Base-by-base conservation (phyloP, 2,888 invertebrate genomes). In the Leptothorax acervorum region DNA sequence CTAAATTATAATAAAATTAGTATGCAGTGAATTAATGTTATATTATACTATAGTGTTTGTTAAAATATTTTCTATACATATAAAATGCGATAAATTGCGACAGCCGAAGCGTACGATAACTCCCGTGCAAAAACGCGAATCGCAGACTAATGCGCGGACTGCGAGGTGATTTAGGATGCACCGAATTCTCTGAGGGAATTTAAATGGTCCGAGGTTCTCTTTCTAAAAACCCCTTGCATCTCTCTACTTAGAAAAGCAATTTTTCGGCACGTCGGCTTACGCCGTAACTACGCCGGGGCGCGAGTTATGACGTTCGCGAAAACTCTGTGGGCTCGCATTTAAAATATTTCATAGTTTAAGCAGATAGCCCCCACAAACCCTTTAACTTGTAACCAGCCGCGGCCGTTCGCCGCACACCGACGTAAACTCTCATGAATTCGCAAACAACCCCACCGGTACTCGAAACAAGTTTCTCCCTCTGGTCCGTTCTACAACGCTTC, bases 251-350 rank as follows among this genome's bases (percentile, higher is more conserved):
- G 60, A 60, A 71, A 71, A 60, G 71, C 73, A 81, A 71, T 81
- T 81, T 81, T 81, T 81, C 79, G 73, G 48, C 79, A 57, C 51
- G 70, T 79, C 78, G 31, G 45, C 78, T 79, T 79, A 78, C n/a
- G 55, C 55, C 55, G n/a, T 57, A 57, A 70, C 45, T 35, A 23
- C 45, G 68, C n/a, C 23, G 15, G 8, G 71, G 31, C 70, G 18
- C 28, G 35, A 71, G 71, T 71, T 81, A 81, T 71, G 79, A 81
- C 48, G 39, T 81, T 60, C 48, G 39, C 35, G 71, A 35, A 11
- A 39, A 78, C 71, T 68, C 31, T 5, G 23, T 31, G 73, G 28
- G 18, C 18, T 45, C 48, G 73, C 73, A 60, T 81, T 71, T 60
- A 81, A 79, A 81, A 81, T 81, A 81, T 81, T 71, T 81, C 60